A percentile compares a stretch with the other conserved stretches of the same genome.
These are phyloP conservation scores for Cydia splendana DNA, from an alignment of 1,140 invertebrate species.

Conservation along the genomic window DNA sequence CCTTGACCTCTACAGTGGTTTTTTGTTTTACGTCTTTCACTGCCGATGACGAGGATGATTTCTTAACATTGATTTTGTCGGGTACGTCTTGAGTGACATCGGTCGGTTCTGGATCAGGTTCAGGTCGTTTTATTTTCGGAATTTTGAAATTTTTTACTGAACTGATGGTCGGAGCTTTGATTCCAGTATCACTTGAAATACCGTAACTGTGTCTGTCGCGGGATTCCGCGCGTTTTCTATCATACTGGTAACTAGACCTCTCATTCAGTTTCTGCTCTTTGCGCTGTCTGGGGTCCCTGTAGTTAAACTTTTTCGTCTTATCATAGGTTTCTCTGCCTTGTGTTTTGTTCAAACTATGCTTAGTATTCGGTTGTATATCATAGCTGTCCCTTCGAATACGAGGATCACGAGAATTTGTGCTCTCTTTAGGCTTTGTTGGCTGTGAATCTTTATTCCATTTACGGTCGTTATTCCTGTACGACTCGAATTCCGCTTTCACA, in stretches of 20 bases:
- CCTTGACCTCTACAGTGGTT: constrained; percentile 32
- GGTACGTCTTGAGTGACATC: background rate
- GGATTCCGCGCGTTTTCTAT: constrained; percentile 37
- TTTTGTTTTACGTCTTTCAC: constrained; percentile 36
- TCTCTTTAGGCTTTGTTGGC: constrained; percentile 31
- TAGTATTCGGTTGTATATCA: constrained; percentile 36
- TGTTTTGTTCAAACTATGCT: constrained; percentile 46
- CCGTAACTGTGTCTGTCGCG: constrained; percentile 52
- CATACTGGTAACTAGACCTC: constrained; percentile 41
- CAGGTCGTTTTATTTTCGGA: constrained; percentile 80
- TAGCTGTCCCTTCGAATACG: constrained; percentile 40
- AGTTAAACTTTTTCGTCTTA: constrained; percentile 38
- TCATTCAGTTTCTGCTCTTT: constrained; percentile 43
- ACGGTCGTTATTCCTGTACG: constrained; percentile 43
- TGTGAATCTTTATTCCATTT: constrained; percentile 19
- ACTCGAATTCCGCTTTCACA: constrained; percentile 65
- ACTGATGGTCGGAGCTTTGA: constrained; percentile 64
- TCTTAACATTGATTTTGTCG: constrained; percentile 25
- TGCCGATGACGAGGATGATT: constrained; percentile 13
- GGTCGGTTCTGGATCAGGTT: constrained; percentile 39
- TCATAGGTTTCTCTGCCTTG: constrained; percentile 39
- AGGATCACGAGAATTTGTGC: background rate
- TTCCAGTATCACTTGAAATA: constrained; percentile 72
- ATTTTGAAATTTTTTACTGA: constrained; percentile 83
- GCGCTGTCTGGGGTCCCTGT: constrained; percentile 56